Base-by-base conservation (phyloP, 2,888 invertebrate genomes). In the Hirtodrosophila duncani region DNA sequence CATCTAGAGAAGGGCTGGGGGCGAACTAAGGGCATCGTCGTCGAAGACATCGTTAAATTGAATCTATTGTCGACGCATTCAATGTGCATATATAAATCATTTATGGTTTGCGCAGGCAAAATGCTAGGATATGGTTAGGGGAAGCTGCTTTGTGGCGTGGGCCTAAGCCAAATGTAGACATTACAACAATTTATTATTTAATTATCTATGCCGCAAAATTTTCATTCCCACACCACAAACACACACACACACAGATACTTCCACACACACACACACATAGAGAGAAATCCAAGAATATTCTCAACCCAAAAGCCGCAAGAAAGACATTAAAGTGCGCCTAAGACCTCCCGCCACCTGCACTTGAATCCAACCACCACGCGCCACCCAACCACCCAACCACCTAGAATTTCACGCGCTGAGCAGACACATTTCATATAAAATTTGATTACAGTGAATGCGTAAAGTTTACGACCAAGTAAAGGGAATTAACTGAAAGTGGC, bases 121-220 rank as follows among this genome's bases (percentile, higher is more conserved):
- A 38, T 27, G 34, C 26, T 24, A 34, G 26, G 24, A 24, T 27
- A 13, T 5, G 16, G 24, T 6, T 2, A 4, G 2, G 27, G 17
- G 17, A n/a, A 20, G 8, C 11, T 5, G n/a, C 2, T 1, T 4
- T 20, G 1, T 9, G 5, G 18, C 5, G n/a, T n/a, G 9, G 16
- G 43, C 10, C 30, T 17, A 51, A 44, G 41, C 44, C 48, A 67
- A 71, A 67, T 67, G 57, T 64, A 68, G 68, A 68, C 72, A 70
- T 70, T 60, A 65, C 60, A 70, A 69, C 69, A 74, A 70, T 70
- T 70, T 70, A 74, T 70, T 70, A 72, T 70, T 70, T 70, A 70
- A 70, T 70, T 70, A 70, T 72, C 69, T 58, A 58, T 63, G 59
- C 69, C 69, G 57, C 69, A 72, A 65, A 70, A 70, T 70, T 68